Evolutionary conservation across 2,113 vertebrate species (phyloP).

Genomic region (Rhagologus leucostigma): DNA sequence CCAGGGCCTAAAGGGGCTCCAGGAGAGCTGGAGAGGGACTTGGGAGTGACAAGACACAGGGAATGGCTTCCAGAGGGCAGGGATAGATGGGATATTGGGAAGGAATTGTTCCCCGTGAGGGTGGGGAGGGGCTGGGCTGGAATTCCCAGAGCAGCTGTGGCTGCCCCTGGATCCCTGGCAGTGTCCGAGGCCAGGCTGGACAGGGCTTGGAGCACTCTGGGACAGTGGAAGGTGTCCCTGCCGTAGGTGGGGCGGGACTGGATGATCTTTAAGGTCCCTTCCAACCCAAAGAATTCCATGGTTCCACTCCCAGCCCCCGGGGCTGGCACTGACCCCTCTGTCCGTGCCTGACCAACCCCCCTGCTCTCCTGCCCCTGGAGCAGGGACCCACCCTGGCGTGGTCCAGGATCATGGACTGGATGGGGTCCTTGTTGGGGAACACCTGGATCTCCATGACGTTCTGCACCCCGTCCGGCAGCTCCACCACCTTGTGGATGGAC

Average conservation of each 20-base stretch:
- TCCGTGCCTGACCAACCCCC: neutral
- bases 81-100: neutral
- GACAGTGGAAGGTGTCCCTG: neutral
- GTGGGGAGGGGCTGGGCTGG: neutral
- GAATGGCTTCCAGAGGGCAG: neutral
- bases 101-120: neutral
- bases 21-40: neutral
- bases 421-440: constrained; percentile 33
- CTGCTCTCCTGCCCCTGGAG: no score
- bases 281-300: neutral
- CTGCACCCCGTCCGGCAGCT: neutral
- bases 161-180: neutral
- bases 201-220: accelerated
- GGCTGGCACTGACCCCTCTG: neutral
- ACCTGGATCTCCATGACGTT: constrained; percentile 76
- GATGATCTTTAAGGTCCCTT: neutral
- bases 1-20: accelerated
- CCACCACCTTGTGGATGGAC: constrained; percentile 75
- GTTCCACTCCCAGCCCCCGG: neutral
- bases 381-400: constrained; percentile 51
- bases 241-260: accelerated
- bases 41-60: neutral
- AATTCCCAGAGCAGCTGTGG: neutral
- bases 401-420: constrained; percentile 72
- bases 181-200: neutral